A percentile compares a stretch with the other conserved stretches of the same genome.
Evolutionary conservation across 2,888 invertebrate genomes (phyloP).

Genomic region (Leucoma salicis): DNA sequence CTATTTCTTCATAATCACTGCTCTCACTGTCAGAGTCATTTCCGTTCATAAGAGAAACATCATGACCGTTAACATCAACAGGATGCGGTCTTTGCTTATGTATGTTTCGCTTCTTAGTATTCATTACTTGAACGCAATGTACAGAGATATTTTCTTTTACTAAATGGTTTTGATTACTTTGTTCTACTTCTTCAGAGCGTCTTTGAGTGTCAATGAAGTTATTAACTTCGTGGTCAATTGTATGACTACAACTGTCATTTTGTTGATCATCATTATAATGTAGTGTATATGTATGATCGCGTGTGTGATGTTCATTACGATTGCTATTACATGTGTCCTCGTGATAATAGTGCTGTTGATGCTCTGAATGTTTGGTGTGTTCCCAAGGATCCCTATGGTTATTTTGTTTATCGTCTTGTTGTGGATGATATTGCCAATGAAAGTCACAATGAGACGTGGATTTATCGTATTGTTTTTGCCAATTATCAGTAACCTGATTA

Average conservation of each 20-base stretch:
- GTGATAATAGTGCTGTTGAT: background rate
- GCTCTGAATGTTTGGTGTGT: background rate
- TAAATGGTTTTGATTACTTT: background rate
- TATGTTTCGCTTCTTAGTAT: slow-evolving; percentile 36
- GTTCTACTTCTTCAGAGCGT: slow-evolving; percentile 5
- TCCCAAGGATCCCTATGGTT: slow-evolving; percentile 16
- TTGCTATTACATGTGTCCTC: background rate
- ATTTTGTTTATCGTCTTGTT: background rate
- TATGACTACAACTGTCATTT: slow-evolving; percentile 9
- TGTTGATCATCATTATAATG: slow-evolving; percentile 7
- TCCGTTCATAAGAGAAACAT: slow-evolving; percentile 46
- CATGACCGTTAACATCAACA: slow-evolving; percentile 29
- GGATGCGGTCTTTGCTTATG: slow-evolving; percentile 29
- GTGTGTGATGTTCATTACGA: background rate
- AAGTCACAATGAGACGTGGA: slow-evolving; percentile 7
- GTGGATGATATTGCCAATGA: background rate
- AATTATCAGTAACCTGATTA: slow-evolving; percentile 6
- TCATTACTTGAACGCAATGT: slow-evolving; percentile 46
- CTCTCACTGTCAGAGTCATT: slow-evolving; percentile 52
- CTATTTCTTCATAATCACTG: slow-evolving; percentile 55
- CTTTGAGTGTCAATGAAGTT: background rate
- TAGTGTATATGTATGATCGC: slow-evolving; percentile 9
- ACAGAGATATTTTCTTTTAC: slow-evolving; percentile 35
- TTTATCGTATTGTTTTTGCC: background rate
- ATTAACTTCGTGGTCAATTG: slow-evolving; percentile 1